Percentiles rank a stretch among this genome's conserved stretches.
phyloP scores from a whole-genome alignment of 2,888 invertebrate species.

The Nebria brevicollis region DNA sequence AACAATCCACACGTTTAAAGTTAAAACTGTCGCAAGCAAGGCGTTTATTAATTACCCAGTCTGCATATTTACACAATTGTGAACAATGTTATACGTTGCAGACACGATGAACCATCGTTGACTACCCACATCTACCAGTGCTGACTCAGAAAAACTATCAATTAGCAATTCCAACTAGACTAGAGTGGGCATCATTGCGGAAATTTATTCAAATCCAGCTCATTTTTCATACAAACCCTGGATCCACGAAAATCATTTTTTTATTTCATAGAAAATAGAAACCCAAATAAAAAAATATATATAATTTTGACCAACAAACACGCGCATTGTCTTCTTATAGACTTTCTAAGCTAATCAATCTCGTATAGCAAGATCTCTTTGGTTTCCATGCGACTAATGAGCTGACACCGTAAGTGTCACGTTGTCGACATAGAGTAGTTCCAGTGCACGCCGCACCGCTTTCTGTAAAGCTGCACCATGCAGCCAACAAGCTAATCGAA shows the following conservation, averaged over 20 bases:
- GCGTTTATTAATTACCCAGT: slow-evolving; percentile 1
- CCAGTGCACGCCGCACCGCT: not conserved
- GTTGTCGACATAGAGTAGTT: not conserved
- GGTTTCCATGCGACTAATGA: not conserved
- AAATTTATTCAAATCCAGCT: too few species aligned
- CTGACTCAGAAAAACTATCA: not conserved
- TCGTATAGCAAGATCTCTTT: not conserved
- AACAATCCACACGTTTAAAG: slow-evolving; percentile 27
- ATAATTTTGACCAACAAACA: too few species aligned
- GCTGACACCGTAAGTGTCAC: not conserved
- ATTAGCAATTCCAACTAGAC: not conserved
- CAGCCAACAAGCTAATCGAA: not conserved
- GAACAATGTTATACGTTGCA: not conserved
- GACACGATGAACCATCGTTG: not conserved
- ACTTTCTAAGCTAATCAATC: not conserved
- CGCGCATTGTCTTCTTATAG: not conserved
- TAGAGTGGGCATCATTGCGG: not conserved
- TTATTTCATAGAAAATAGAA: too few species aligned
- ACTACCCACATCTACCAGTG: not conserved
- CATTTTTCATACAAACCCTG: too few species aligned
- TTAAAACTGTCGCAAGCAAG: not conserved
- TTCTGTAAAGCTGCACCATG: not conserved
- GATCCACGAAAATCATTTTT: too few species aligned
- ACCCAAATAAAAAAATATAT: too few species aligned
- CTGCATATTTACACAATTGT: not conserved